Evolutionary conservation across 2,797 vertebrate species (phyloP).

Genomic region (Sebastes hubbsi): DNA sequence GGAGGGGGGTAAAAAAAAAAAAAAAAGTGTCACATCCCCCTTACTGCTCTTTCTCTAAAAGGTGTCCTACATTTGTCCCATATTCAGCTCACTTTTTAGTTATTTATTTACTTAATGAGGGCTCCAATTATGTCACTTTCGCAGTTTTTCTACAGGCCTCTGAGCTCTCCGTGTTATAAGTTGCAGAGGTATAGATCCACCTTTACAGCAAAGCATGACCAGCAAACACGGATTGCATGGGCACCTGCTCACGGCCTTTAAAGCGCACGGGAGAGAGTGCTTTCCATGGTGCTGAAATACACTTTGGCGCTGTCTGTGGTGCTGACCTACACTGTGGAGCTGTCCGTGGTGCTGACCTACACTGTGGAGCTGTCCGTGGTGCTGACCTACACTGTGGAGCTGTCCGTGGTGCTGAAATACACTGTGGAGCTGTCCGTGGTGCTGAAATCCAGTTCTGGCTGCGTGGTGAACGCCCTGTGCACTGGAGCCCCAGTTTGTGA

Average conservation of each 20-base stretch:
- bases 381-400: slow-evolving; percentile 26
- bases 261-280: slow-evolving; percentile 15
- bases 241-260: slow-evolving; percentile 2
- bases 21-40: slow-evolving; percentile 57
- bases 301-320: slow-evolving; percentile 64
- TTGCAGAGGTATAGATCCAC: slow-evolving; percentile 11
- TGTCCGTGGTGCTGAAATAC: slow-evolving; percentile 72
- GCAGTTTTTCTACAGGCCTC: slow-evolving; percentile 7
- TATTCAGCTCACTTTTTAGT: not conserved
- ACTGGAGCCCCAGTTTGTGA: slow-evolving; percentile 60
- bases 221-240: not conserved
- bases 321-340: slow-evolving; percentile 50
- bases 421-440: slow-evolving; percentile 62
- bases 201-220: not conserved
- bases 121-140: slow-evolving; percentile 9
- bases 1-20: not conserved
- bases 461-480: slow-evolving; percentile 77
- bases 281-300: slow-evolving; percentile 72
- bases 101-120: not conserved
- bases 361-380: slow-evolving; percentile 61
- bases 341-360: slow-evolving; percentile 72
- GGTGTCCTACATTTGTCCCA: slow-evolving; percentile 39
- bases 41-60: slow-evolving; percentile 49
- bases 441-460: slow-evolving; percentile 58
- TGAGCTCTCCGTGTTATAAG: not conserved